phyloP scores from a whole-genome alignment of 2,797 vertebrate genomes.

The Chlorospingus semifuscus region DNA sequence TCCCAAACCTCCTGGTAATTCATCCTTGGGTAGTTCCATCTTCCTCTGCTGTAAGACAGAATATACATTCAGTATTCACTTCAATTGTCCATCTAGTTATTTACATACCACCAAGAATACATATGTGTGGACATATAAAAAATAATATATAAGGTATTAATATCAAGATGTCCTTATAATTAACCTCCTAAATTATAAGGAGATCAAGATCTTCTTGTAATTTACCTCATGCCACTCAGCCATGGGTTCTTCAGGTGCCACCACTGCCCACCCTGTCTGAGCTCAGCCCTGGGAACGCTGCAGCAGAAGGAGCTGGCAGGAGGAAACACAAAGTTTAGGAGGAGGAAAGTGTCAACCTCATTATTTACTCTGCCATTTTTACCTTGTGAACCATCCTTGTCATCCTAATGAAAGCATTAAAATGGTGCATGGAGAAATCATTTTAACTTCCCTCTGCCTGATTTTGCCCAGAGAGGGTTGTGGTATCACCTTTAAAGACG shows the following conservation, averaged over 20 bases:
- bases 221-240: not conserved
- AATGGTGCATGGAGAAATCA: accelerated
- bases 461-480: not conserved
- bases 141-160: not conserved
- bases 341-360: not conserved
- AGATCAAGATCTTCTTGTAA: not conserved
- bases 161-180: not conserved
- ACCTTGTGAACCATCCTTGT: not conserved
- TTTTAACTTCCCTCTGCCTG: not conserved
- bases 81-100: not conserved
- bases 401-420: not conserved
- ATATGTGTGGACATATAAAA: accelerated
- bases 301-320: not conserved
- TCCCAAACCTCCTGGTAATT: not conserved
- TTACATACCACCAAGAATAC: not conserved
- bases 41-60: not conserved
- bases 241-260: not conserved
- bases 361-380: not conserved
- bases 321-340: not conserved
- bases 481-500: not conserved
- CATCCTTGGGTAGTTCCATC: not conserved
- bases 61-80: not conserved
- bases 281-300: not conserved
- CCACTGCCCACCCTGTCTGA: not conserved
- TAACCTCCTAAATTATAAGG: not conserved